These are phyloP conservation scores for Procapra przewalskii DNA, from an alignment of 2,113 vertebrate genomes.

Conservation along the genomic window DNA sequence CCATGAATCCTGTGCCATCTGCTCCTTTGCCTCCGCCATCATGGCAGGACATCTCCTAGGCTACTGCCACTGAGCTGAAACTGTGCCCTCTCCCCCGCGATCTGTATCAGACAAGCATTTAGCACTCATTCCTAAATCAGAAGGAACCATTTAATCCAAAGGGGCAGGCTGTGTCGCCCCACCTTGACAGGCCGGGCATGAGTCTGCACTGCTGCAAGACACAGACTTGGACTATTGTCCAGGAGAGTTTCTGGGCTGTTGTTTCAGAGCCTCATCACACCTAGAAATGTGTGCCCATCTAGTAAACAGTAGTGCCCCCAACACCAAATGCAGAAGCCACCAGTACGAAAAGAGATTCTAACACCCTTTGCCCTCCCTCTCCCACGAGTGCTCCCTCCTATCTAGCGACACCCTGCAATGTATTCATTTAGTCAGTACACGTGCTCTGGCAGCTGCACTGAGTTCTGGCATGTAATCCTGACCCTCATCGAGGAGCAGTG, in stretches of 20 bases:
- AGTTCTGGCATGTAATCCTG: background rate
- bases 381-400: background rate
- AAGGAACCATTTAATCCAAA: background rate
- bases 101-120: background rate
- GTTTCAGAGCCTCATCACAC: background rate
- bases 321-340: background rate
- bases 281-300: background rate
- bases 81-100: background rate
- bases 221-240: background rate
- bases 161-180: too few species aligned
- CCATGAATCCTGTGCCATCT: background rate
- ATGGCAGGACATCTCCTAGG: background rate
- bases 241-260: background rate
- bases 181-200: too few species aligned
- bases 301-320: background rate
- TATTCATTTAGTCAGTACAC: too few species aligned
- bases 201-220: background rate
- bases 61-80: background rate
- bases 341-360: background rate
- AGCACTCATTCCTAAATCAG: background rate
- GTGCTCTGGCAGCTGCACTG: background rate
- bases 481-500: fast-evolving
- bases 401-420: background rate
- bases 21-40: background rate
- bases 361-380: background rate